These are phyloP conservation scores for Corythaixoides concolor DNA, from an alignment of 2,113 vertebrate species.

Conservation along the genomic window DNA sequence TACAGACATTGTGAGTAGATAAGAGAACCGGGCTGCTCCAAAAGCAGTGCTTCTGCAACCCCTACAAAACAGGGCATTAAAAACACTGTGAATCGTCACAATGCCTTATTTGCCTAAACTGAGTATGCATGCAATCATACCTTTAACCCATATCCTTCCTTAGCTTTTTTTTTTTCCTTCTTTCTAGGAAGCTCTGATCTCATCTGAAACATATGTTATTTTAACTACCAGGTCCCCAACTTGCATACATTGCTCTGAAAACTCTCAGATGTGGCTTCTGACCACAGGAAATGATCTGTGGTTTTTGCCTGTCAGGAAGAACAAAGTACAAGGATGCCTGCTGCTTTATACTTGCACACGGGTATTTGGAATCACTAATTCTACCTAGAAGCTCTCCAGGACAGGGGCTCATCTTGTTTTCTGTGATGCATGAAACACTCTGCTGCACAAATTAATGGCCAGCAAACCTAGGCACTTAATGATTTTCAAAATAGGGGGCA, in stretches of 20 bases:
- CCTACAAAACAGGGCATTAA: not conserved
- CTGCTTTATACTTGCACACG: not conserved
- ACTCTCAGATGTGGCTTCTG: slow-evolving; percentile 9
- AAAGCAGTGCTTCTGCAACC: not conserved
- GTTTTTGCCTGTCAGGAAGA: not conserved
- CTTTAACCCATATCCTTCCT: not conserved
- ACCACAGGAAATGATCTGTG: not conserved
- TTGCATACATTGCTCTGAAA: not conserved
- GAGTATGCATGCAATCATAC: not conserved
- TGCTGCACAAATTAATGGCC: not conserved
- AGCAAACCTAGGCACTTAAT: not conserved
- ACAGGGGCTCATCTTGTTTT: not conserved
- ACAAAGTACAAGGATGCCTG: not conserved
- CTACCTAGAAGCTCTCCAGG: not conserved
- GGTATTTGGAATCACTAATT: not conserved
- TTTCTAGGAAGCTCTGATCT: not conserved
- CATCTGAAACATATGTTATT: not conserved
- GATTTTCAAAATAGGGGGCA: not conserved
- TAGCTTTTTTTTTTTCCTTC: not conserved
- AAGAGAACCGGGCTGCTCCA: not conserved
- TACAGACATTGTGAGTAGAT: not conserved
- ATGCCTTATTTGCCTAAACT: not conserved
- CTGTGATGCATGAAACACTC: not conserved
- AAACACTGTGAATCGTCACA: not conserved
- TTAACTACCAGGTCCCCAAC: not conserved